These are phyloP conservation scores for Galbula dea DNA, from an alignment of 2,113 vertebrate species.

Conservation along the genomic window DNA sequence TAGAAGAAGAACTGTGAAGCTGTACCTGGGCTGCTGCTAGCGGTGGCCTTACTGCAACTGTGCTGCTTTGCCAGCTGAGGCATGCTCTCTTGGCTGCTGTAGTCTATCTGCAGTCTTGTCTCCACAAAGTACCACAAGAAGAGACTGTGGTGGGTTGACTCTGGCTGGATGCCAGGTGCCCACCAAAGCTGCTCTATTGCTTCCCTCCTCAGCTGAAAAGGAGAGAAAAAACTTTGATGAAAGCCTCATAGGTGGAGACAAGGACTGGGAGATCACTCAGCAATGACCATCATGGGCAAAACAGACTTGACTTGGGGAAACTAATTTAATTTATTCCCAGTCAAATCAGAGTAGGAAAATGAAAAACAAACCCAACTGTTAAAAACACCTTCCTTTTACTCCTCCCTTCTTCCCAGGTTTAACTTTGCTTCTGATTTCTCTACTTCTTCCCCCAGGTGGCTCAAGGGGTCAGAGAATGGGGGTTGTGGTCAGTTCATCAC, in stretches of 20 bases:
- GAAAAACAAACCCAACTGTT: neutral
- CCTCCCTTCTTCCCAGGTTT: neutral
- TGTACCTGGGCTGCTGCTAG: neutral
- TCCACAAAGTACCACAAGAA: neutral
- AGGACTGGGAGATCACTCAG: neutral
- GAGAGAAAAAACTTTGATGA: neutral
- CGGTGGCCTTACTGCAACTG: accelerated
- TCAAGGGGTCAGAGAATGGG: too few relatives aligned
- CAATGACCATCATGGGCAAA: neutral
- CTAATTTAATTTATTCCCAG: neutral
- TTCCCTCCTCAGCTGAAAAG: neutral
- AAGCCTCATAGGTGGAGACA: neutral
- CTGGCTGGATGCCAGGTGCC: too few relatives aligned
- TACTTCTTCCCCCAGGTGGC: too few relatives aligned
- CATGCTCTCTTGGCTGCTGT: accelerated
- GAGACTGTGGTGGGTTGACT: neutral
- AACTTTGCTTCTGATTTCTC: too few relatives aligned
- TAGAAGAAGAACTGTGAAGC: neutral
- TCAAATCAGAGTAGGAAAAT: neutral
- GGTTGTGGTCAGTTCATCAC: too few relatives aligned
- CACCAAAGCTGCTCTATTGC: neutral
- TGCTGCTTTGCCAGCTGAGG: neutral
- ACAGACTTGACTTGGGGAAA: neutral
- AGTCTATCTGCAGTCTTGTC: accelerated
- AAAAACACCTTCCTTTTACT: neutral